Evolutionary conservation across 2,888 invertebrate species (phyloP), one percentile per base, ranked within the genome.

Genomic region (Digitonthophagus gazella): DNA sequence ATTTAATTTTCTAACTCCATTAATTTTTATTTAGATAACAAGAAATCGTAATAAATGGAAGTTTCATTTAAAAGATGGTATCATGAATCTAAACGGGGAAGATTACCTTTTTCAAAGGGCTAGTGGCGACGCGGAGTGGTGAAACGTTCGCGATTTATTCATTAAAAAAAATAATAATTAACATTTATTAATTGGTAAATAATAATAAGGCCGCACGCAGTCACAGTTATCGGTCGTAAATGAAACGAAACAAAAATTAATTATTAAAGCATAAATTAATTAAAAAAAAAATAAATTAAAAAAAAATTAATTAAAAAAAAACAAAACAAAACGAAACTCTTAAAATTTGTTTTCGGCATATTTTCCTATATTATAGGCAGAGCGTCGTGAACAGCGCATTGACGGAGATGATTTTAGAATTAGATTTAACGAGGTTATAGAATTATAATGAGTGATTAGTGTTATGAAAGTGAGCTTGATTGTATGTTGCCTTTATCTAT

Each of bases 71-170:
- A 99, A 99, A 85, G 99, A 99, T 85, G 99, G 99, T 70, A 98
- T 99, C 73, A 99, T 99, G 99, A 98, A 97, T 86, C 89, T 99
- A 80, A 92, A 92, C 75, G 98, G 98, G 61, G 96, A 95, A 84
- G 99, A 99, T 86, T 98, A 92, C 86, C 96, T 98, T 79, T 99
- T 99, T 86, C 98, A 98, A 85, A 97, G 96, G 86, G 97, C 98
- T 11, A 95, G 93, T 79, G 99, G 99, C 75, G 99, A 99, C 87
- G 98, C 98, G 18, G 99, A 99, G 83, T 99, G 99, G 98, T 99
- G 89, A 88, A 76, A 58, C 22, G 56, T 14, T 69, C n/a, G n/a
- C n/a, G n/a, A n/a, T n/a, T 69, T 69, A 66, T 68, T 58, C 54
- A 65, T 65, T 65, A 56, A 16, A 15, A 5, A n/a, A 11, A 44